Percentiles rank a stretch among this genome's conserved stretches.
Conservation (phyloP, 2,113 vertebrate species). For the Paramisgurnus dabryanus region DNA sequence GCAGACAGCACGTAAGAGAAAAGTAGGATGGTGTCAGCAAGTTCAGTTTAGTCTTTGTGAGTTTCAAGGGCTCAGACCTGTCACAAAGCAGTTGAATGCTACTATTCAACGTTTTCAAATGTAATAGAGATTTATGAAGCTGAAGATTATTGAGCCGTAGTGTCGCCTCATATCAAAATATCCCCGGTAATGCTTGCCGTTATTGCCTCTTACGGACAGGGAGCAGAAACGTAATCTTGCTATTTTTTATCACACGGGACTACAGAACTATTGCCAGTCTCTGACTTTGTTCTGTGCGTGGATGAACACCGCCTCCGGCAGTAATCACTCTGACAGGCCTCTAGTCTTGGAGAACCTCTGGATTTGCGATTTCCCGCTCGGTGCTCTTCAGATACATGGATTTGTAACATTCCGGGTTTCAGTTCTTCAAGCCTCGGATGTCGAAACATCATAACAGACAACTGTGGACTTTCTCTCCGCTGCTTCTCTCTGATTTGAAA, state of each 20-base stretch:
- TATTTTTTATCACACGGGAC: slow-evolving; percentile 24
- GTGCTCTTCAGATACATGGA: slow-evolving; percentile 43
- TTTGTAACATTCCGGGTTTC: slow-evolving; percentile 48
- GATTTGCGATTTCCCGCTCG: slow-evolving; percentile 50
- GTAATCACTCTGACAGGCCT: slow-evolving; percentile 51
- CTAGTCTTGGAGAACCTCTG: slow-evolving; percentile 46
- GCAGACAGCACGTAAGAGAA: too few species aligned
- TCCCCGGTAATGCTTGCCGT: slow-evolving; percentile 44
- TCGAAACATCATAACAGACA: slow-evolving; percentile 43
- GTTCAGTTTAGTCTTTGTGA: background rate
- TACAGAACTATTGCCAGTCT: slow-evolving; percentile 41
- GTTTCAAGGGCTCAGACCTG: slow-evolving; percentile 44
- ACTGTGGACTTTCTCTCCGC: background rate
- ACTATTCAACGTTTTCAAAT: slow-evolving; percentile 25
- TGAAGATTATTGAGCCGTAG: slow-evolving; percentile 43
- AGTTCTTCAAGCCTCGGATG: slow-evolving; percentile 34
- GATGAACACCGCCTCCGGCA: slow-evolving; percentile 53
- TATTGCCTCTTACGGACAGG: slow-evolving; percentile 37
- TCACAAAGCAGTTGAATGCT: slow-evolving; percentile 16
- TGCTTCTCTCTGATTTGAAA: background rate
- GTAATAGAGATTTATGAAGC: slow-evolving; percentile 36
- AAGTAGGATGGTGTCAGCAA: too few species aligned
- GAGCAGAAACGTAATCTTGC: slow-evolving; percentile 48
- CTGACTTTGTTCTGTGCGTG: slow-evolving; percentile 47
- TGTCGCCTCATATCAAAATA: slow-evolving; percentile 41